Evolutionary conservation across 2,888 invertebrate genomes (phyloP).

Genomic region (Congeria kusceri): DNA sequence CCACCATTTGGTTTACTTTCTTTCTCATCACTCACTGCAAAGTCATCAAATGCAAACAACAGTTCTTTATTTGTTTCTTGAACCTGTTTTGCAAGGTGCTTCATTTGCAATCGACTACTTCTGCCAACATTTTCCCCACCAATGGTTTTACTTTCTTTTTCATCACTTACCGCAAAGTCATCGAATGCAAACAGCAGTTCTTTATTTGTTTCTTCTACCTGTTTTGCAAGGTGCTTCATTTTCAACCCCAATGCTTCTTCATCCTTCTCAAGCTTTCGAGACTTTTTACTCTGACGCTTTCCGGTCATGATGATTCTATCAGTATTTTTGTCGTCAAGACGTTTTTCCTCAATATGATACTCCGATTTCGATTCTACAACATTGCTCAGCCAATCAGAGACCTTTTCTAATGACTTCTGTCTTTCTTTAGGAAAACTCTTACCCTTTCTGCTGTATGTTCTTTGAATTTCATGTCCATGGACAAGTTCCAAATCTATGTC

Average conservation of each 20-base stretch:
- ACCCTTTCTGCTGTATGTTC: conserved; percentile 54
- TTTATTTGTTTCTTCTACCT: conserved; percentile 19
- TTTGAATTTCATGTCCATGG: conserved; percentile 7
- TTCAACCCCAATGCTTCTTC: conserved; percentile 15
- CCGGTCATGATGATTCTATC: background rate
- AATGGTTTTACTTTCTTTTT: background rate
- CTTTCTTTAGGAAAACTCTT: conserved; percentile 16
- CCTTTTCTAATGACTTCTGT: conserved; percentile 43
- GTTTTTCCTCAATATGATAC: background rate
- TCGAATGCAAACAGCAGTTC: conserved; percentile 42
- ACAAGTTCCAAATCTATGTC: background rate
- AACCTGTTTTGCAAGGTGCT: conserved; percentile 35
- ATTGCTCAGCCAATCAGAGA: conserved; percentile 55
- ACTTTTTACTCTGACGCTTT: background rate
- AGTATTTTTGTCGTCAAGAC: background rate
- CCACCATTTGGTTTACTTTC: background rate
- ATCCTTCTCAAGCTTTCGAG: background rate
- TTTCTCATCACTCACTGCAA: conserved; percentile 3
- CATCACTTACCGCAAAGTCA: conserved; percentile 23
- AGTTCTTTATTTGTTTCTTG: conserved; percentile 18
- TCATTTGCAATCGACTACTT: conserved; percentile 16
- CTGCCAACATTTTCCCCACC: background rate
- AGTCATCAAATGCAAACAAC: conserved; percentile 49
- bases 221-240: conserved; percentile 41
- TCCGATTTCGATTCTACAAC: background rate